These are phyloP conservation scores for Machimus rusticus DNA, from an alignment of 2,888 invertebrate species.

Conservation along the genomic window DNA sequence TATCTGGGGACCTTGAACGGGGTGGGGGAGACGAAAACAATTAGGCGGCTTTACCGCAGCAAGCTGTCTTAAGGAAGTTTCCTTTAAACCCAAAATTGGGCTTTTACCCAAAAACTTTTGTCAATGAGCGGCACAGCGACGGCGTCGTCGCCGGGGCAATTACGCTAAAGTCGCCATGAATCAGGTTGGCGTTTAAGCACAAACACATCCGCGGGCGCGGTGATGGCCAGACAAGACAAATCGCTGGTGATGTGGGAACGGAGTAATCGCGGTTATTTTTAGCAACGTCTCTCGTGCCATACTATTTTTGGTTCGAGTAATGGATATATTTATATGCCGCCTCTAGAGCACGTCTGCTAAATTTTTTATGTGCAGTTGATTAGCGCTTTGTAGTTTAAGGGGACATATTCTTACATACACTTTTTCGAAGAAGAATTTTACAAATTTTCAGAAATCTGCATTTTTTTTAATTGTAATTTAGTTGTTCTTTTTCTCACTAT, in stretches of 20 bases:
- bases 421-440: no score
- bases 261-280: conserved; percentile 2
- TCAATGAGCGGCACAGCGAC: background rate
- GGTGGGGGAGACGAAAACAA: background rate
- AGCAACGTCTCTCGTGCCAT: conserved; percentile 29
- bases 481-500: no score
- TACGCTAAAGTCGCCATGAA: background rate
- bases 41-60: background rate
- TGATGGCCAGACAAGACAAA: background rate
- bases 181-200: background rate
- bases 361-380: background rate
- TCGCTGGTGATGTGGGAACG: background rate
- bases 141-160: background rate
- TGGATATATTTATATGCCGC: conserved; percentile 27
- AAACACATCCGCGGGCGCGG: background rate
- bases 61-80: background rate
- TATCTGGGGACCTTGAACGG: background rate
- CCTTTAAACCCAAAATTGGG: background rate
- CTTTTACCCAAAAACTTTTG: background rate
- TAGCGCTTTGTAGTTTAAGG: background rate
- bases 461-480: no score
- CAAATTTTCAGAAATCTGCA: no score
- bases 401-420: no score
- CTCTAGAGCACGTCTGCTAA: background rate
- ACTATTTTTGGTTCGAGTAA: conserved; percentile 42